Evolutionary conservation across 1,140 invertebrate species (phyloP).

Genomic region (Drosophila chauvacae): DNA sequence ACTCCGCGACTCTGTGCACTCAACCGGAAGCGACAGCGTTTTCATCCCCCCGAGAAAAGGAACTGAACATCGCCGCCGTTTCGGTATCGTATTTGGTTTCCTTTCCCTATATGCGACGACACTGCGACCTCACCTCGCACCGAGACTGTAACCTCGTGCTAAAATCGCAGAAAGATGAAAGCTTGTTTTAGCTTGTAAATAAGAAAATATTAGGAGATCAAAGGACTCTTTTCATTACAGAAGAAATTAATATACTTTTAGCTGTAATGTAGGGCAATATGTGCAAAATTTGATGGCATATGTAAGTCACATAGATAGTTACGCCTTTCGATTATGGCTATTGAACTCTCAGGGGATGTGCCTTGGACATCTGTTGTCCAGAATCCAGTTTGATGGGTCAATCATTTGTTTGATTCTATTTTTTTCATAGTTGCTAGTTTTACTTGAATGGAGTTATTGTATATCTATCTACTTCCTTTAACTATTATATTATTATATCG

Average conservation of each 20-base stretch:
- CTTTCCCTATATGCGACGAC: constrained; percentile 18
- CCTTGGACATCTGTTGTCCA: constrained; percentile 21
- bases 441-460: not conserved
- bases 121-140: constrained; percentile 7
- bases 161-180: constrained; percentile 21
- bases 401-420: not conserved
- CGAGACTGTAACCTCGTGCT: constrained; percentile 5
- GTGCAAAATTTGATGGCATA: constrained; percentile 15
- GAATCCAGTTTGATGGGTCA: constrained; percentile 1
- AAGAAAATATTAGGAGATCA: constrained; percentile 26
- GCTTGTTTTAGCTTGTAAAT: not conserved
- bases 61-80: constrained; percentile 35
- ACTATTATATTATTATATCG: not conserved
- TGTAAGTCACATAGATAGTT: constrained; percentile 22
- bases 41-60: constrained; percentile 46
- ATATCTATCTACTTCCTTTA: not conserved
- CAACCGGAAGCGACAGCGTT: constrained; percentile 69
- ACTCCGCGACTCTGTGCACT: constrained; percentile 78
- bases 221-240: not conserved
- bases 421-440: not conserved
- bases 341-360: constrained; percentile 10
- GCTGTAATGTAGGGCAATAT: too few species aligned
- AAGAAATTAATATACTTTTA: not conserved
- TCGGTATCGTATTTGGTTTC: constrained; percentile 53
- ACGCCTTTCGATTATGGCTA: constrained; percentile 7